Evolutionary conservation across 1,140 invertebrate genomes (phyloP).

Genomic region (Geopemphigus sp.): DNA sequence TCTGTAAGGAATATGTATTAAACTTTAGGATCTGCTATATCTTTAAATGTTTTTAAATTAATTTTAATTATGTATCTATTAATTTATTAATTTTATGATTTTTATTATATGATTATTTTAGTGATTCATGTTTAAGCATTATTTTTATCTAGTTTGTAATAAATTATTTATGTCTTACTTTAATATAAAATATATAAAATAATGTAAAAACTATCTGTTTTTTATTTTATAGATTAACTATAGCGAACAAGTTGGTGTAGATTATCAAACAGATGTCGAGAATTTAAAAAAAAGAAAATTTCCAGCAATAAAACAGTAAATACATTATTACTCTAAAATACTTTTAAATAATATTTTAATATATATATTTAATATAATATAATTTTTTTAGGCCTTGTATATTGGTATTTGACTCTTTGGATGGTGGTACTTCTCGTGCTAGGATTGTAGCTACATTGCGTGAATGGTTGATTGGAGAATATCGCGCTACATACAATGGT

Average conservation of each 20-base stretch:
- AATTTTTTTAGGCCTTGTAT: constrained; percentile 69
- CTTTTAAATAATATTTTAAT: background rate
- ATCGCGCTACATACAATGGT: constrained; percentile 70
- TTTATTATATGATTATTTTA: too few species aligned
- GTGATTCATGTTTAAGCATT: too few species aligned
- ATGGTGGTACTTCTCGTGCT: constrained; percentile 69
- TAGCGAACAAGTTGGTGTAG: too few species aligned
- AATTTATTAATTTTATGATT: too few species aligned
- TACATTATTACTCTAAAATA: background rate
- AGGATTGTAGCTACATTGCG: constrained; percentile 81
- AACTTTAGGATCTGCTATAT: too few species aligned
- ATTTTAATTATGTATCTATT: too few species aligned
- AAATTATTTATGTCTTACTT: too few species aligned
- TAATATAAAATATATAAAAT: too few species aligned
- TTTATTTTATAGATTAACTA: background rate
- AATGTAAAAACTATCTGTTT: too few species aligned
- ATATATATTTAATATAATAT: background rate
- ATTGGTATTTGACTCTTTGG: constrained; percentile 91
- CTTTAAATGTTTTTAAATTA: too few species aligned
- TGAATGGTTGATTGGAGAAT: constrained; percentile 87
- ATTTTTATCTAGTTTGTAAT: too few species aligned
- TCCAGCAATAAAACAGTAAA: background rate
- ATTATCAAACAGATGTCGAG: background rate
- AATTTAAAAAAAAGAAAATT: background rate
- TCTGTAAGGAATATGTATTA: too few species aligned